A percentile compares a stretch with the other conserved stretches of the same genome.
phyloP scores from a whole-genome alignment of 2,113 vertebrate genomes.

The Ammodytes dubius region DNA sequence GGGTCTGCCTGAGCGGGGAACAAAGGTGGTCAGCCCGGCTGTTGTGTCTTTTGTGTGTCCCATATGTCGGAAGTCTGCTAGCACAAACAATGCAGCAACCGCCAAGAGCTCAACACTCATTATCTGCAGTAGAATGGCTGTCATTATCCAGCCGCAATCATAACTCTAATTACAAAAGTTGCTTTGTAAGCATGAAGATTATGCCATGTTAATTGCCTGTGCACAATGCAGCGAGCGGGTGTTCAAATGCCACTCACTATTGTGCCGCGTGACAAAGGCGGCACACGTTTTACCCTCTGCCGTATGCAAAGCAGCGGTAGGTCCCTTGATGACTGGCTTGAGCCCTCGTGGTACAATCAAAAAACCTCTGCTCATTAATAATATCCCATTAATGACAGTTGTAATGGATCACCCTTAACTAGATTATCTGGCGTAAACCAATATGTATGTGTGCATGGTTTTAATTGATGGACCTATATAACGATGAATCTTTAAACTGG shows the following conservation, averaged over 20 bases:
- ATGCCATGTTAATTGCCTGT: constrained; percentile 81
- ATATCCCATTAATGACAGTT: constrained; percentile 65
- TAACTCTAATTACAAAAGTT: constrained; percentile 86
- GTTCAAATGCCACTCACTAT: constrained; percentile 79
- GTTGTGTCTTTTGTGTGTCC: constrained; percentile 82
- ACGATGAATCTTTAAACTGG: constrained; percentile 38
- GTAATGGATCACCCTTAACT: constrained; percentile 70
- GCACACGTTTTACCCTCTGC: constrained; percentile 37
- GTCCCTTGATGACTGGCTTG: constrained; percentile 29
- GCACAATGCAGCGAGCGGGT: constrained; percentile 54
- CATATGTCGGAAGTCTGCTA: constrained; percentile 79
- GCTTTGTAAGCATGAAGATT: constrained; percentile 85
- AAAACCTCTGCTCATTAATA: constrained; percentile 65
- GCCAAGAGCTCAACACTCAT: constrained; percentile 73
- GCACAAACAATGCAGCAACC: constrained; percentile 76
- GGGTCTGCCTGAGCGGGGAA: constrained; percentile 75
- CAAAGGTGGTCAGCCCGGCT: constrained; percentile 75
- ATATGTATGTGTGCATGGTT: constrained; percentile 36
- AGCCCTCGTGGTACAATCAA: constrained; percentile 33
- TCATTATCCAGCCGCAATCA: constrained; percentile 82
- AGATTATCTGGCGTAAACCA: constrained; percentile 68
- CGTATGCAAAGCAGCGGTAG: constrained; percentile 43
- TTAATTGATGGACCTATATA: constrained; percentile 60
- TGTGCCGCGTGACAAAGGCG: constrained; percentile 59
- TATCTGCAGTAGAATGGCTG: constrained; percentile 78